Evolutionary conservation across 2,797 vertebrate species (phyloP).

Genomic region (Enteromius anoplus): DNA sequence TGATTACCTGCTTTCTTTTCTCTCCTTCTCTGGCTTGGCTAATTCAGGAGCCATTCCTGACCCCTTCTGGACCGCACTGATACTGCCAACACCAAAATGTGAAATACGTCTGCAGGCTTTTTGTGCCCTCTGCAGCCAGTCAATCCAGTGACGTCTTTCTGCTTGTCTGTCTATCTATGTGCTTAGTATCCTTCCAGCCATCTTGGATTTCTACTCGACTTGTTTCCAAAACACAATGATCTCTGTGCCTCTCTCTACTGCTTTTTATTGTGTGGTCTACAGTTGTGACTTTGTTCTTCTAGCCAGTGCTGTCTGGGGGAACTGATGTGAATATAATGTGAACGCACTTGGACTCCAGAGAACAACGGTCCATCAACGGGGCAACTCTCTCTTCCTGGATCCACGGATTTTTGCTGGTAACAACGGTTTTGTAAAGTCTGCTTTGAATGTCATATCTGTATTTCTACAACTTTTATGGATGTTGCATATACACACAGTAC

Average conservation of each 20-base stretch:
- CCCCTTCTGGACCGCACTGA: slow-evolving; percentile 46
- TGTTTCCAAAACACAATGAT: slow-evolving; percentile 49
- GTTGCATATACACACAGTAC: slow-evolving; percentile 6
- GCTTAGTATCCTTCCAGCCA: slow-evolving; percentile 41
- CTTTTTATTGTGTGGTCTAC: slow-evolving; percentile 49
- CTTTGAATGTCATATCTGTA: slow-evolving; percentile 24
- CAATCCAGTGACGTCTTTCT: slow-evolving; percentile 39
- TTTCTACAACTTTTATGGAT: slow-evolving; percentile 36
- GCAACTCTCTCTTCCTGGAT: slow-evolving; percentile 27
- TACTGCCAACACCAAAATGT: slow-evolving; percentile 53
- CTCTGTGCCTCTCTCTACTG: slow-evolving; percentile 58
- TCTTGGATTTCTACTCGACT: slow-evolving; percentile 40
- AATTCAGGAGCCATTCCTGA: slow-evolving; percentile 58
- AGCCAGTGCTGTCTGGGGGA: slow-evolving; percentile 59
- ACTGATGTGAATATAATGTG: slow-evolving; percentile 47
- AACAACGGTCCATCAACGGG: slow-evolving; percentile 27
- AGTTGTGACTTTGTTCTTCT: slow-evolving; percentile 61
- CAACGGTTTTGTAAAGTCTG: slow-evolving; percentile 7
- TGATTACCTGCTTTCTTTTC: slow-evolving; percentile 56
- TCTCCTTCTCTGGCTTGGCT: slow-evolving; percentile 58
- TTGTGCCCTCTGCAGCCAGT: slow-evolving; percentile 51
- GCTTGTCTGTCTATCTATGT: slow-evolving; percentile 36
- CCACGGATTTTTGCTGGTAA: slow-evolving; percentile 18
- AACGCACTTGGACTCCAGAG: slow-evolving; percentile 42
- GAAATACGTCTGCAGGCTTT: slow-evolving; percentile 49